A percentile compares a stretch with the other conserved stretches of the same genome.
These are phyloP conservation scores for Cryptotis parvus DNA, from an alignment of 2,113 vertebrate species.

Conservation along the genomic window DNA sequence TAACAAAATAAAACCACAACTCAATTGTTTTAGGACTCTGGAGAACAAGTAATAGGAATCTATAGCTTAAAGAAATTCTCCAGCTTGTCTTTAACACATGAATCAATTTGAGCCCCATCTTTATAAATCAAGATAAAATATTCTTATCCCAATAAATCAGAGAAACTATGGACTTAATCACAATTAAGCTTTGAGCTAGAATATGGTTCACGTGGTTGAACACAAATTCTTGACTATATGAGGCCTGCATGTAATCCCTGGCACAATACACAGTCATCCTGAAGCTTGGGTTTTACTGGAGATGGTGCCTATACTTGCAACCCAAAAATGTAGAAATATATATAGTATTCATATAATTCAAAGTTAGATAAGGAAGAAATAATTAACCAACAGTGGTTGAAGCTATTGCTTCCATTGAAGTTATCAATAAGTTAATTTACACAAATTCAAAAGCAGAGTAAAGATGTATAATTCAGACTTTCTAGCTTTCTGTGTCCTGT, in stretches of 20 bases:
- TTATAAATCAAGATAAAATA: constrained; percentile 31
- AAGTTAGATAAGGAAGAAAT: constrained; percentile 19
- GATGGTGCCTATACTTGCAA: too few species aligned
- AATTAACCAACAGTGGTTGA: neutral
- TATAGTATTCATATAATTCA: neutral
- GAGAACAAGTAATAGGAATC: neutral
- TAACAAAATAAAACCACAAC: neutral
- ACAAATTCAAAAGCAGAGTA: constrained; percentile 1
- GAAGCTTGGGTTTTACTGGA: too few species aligned
- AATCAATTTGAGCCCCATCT: neutral
- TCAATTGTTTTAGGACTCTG: neutral
- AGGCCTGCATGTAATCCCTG: too few species aligned
- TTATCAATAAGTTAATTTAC: neutral
- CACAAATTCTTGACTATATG: too few species aligned
- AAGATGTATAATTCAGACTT: neutral
- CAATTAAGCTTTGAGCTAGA: neutral
- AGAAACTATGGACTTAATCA: neutral
- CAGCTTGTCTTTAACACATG: neutral
- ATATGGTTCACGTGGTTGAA: too few species aligned
- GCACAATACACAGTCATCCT: too few species aligned
- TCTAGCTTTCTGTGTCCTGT: neutral
- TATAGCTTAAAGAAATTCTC: neutral
- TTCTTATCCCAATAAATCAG: neutral
- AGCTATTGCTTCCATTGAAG: neutral
- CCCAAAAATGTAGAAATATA: too few species aligned